A percentile compares a stretch with the other conserved stretches of the same genome.
phyloP scores from a whole-genome alignment of 2,113 vertebrate species.

The Agapornis roseicollis region DNA sequence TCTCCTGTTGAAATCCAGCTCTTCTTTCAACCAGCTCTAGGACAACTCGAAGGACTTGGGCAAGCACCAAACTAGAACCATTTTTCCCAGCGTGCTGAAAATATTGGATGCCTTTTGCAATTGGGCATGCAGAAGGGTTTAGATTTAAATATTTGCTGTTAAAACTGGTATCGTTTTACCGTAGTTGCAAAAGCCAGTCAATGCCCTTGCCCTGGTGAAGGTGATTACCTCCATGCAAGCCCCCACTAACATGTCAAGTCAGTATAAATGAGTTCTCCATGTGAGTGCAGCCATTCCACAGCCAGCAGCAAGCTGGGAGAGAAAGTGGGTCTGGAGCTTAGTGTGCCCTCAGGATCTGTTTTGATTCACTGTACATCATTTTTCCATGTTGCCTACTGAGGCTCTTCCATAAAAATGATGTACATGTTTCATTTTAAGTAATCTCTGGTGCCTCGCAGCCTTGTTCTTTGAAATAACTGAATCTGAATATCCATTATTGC shows the following conservation, averaged over 20 bases:
- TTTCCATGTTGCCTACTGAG: neutral
- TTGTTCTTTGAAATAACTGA: neutral
- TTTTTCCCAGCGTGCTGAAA: neutral
- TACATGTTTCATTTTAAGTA: neutral
- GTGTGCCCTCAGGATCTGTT: neutral
- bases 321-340: rapidly evolving
- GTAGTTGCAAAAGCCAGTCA: neutral
- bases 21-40: neutral
- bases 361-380: neutral
- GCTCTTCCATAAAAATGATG: neutral
- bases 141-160: neutral
- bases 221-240: neutral
- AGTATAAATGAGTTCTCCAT: neutral
- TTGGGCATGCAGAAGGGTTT: neutral
- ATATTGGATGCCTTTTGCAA: neutral
- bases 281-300: rapidly evolving
- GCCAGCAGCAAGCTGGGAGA: rapidly evolving
- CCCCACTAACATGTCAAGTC: neutral
- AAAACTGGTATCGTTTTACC: neutral
- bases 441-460: neutral
- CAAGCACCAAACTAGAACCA: neutral
- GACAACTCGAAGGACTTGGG: neutral
- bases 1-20: neutral
- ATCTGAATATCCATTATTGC: neutral
- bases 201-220: neutral